Conservation (phyloP, 53 echinoderm and acorn worm species). For the Mesocentrotus franciscanus region DNA sequence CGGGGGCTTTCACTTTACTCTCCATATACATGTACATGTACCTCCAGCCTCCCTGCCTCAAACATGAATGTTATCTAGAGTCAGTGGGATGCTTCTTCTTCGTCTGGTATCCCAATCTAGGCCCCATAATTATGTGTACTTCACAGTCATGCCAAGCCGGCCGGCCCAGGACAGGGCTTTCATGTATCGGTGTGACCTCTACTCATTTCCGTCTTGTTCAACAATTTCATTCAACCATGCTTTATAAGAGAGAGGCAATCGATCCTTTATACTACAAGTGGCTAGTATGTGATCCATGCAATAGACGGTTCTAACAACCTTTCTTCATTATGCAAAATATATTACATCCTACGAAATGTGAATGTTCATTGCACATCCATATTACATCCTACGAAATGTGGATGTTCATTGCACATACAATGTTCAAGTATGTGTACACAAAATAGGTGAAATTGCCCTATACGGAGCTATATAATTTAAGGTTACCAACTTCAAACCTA, state of each 20-base stretch:
- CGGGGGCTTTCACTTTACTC: neutral
- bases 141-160: slow-evolving; percentile 35
- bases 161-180: neutral
- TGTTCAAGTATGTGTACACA: neutral
- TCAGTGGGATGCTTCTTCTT: neutral
- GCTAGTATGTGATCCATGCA: neutral
- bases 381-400: neutral
- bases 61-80: slow-evolving; percentile 26
- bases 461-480: too few relatives aligned
- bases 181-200: neutral
- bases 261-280: slow-evolving; percentile 1
- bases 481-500: too few relatives aligned
- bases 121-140: slow-evolving; percentile 20
- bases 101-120: neutral
- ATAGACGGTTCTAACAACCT: neutral
- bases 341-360: too few relatives aligned
- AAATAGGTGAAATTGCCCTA: too few relatives aligned
- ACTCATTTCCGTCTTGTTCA: neutral
- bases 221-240: neutral
- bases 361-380: neutral
- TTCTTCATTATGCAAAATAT: neutral
- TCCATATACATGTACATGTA: neutral
- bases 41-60: neutral
- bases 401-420: neutral
- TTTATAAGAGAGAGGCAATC: neutral